phyloP scores from a whole-genome alignment of 1,140 invertebrate genomes.

The Uloborus diversus region DNA sequence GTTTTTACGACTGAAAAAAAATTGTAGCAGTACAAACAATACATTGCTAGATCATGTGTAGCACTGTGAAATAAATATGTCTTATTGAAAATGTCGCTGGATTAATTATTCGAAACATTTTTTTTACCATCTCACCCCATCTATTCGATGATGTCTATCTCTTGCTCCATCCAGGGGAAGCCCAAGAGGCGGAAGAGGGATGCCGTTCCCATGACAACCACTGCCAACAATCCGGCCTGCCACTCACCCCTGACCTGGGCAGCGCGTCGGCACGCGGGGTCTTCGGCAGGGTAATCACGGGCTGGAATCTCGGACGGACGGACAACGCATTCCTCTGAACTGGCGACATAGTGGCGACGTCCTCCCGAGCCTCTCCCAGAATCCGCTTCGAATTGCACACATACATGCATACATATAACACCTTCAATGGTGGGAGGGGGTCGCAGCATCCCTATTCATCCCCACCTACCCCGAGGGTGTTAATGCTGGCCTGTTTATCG shows the following conservation, averaged over 20 bases:
- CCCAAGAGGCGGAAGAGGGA: slow-evolving; percentile 34
- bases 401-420: slow-evolving; percentile 23
- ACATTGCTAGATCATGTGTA: no score
- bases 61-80: no score
- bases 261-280: slow-evolving; percentile 47
- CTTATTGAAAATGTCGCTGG: no score
- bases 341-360: slow-evolving; percentile 43
- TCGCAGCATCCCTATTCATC: background rate
- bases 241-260: slow-evolving; percentile 52
- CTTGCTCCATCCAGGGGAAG: no score
- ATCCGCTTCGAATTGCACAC: slow-evolving; percentile 42
- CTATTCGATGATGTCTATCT: no score
- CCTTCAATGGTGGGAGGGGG: slow-evolving; percentile 19
- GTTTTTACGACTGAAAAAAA: no score
- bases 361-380: background rate
- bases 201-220: slow-evolving; percentile 46
- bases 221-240: slow-evolving; percentile 50
- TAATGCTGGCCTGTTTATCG: slow-evolving; percentile 47
- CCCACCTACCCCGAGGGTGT: slow-evolving; percentile 1
- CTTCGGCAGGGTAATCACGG: slow-evolving; percentile 48
- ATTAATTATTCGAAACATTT: no score
- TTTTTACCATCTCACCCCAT: no score
- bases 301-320: slow-evolving; percentile 47
- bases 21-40: no score
- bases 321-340: slow-evolving; percentile 35